Percentiles rank a stretch among this genome's conserved stretches.
These are phyloP conservation scores for Sebastes miniatus DNA, from an alignment of 2,797 vertebrate species.

Conservation along the genomic window DNA sequence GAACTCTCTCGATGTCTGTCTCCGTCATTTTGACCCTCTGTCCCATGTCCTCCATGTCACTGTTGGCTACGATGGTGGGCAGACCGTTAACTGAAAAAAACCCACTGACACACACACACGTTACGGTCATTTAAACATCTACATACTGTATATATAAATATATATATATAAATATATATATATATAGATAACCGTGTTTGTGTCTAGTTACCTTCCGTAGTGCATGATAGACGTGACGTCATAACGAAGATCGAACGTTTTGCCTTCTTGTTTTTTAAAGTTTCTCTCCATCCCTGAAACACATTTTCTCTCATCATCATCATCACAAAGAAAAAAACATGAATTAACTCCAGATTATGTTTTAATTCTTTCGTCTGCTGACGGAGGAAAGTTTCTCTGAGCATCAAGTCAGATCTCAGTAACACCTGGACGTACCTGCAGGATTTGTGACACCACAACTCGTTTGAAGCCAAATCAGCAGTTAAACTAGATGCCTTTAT, in stretches of 20 bases:
- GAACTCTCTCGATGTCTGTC: conserved; percentile 56
- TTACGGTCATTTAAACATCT: no score
- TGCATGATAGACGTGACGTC: conserved; percentile 74
- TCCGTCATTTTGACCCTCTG: conserved; percentile 58
- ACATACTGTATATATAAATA: no score
- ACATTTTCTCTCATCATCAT: not conserved
- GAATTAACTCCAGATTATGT: no score
- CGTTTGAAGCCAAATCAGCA: not conserved
- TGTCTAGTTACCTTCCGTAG: conserved; percentile 69
- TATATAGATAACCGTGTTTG: no score
- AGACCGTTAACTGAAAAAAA: conserved; percentile 67
- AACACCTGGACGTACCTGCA: not conserved
- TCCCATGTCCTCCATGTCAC: conserved; percentile 26
- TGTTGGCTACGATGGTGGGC: conserved; percentile 56
- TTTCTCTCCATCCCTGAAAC: conserved; percentile 61
- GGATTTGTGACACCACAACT: not conserved
- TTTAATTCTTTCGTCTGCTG: no score
- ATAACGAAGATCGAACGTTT: conserved; percentile 55
- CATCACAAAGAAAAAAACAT: not conserved
- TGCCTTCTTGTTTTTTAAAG: conserved; percentile 9
- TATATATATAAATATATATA: no score
- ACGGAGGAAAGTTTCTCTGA: not conserved
- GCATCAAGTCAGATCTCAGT: not conserved
- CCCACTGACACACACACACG: not conserved
- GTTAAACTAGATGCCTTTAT: no score